Evolutionary conservation across 2,797 vertebrate genomes (phyloP).

Genomic region (Siniperca obscura): DNA sequence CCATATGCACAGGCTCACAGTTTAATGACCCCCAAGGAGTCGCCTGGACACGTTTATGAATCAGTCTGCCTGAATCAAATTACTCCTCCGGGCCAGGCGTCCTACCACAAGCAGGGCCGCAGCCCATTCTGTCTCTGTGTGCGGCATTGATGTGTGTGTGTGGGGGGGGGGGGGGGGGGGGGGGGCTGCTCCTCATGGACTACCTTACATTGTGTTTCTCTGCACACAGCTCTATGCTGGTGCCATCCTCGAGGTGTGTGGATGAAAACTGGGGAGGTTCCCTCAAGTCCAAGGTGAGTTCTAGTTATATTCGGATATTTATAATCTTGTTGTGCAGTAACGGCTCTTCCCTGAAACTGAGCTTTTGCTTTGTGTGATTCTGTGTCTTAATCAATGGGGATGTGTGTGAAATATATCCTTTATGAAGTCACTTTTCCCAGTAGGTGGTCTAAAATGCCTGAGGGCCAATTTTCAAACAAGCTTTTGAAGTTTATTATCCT

Average conservation of each 20-base stretch:
- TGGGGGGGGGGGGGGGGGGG: background rate
- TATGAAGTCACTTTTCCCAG: constrained; percentile 19
- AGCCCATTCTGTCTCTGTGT: constrained; percentile 29
- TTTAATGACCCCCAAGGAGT: constrained; percentile 71
- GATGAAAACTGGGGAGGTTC: constrained; percentile 99
- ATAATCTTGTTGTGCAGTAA: background rate
- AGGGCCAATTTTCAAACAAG: constrained; percentile 22
- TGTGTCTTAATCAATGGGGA: background rate
- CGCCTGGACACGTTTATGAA: constrained; percentile 66
- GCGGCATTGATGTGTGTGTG: constrained; percentile 24
- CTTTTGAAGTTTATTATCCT: constrained; percentile 33
- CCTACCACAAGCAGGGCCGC: constrained; percentile 33
- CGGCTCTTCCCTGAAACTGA: background rate
- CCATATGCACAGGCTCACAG: constrained; percentile 66
- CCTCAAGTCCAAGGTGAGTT: constrained; percentile 98
- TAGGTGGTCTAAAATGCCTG: constrained; percentile 33
- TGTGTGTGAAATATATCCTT: background rate
- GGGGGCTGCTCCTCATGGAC: background rate
- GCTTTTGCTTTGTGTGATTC: background rate
- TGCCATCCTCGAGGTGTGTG: constrained; percentile 98
- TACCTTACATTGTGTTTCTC: constrained; percentile 35
- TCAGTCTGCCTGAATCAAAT: constrained; percentile 64
- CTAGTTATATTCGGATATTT: background rate
- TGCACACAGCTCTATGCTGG: constrained; percentile 92
- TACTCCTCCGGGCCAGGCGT: constrained; percentile 49